These are phyloP conservation scores for Notothenia coriiceps DNA, from an alignment of 2,113 vertebrate species.

Conservation along the genomic window DNA sequence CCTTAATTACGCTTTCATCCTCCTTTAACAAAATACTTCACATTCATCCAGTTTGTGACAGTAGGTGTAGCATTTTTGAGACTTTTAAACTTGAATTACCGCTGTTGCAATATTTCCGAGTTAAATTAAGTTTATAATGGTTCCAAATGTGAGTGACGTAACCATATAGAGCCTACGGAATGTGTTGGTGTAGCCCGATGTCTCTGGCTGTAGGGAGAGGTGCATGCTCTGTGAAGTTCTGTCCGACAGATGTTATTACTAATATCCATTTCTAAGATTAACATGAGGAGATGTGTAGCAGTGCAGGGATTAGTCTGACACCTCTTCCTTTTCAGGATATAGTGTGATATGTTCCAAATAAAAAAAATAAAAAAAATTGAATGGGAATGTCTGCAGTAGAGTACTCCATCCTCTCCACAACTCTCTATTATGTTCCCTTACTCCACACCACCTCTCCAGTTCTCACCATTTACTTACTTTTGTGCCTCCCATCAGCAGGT, in stretches of 20 bases:
- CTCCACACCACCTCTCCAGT: slow-evolving; percentile 14
- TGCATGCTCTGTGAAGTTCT: not conserved
- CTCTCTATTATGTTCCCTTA: slow-evolving; percentile 33
- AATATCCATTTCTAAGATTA: not conserved
- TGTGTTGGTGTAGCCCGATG: not conserved
- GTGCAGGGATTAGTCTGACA: slow-evolving; percentile 28
- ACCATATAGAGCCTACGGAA: not conserved
- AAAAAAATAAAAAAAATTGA: slow-evolving; percentile 9
- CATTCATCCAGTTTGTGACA: too few relatives aligned
- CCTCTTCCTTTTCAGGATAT: slow-evolving; percentile 4
- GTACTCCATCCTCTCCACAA: not conserved
- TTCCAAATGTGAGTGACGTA: not conserved
- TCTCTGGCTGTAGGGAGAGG: not conserved
- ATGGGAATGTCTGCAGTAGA: slow-evolving; percentile 18
- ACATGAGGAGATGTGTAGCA: not conserved
- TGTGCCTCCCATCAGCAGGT: slow-evolving; percentile 49
- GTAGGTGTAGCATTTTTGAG: too few relatives aligned
- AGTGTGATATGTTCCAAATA: slow-evolving; percentile 7
- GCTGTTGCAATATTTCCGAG: not conserved
- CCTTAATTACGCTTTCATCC: too few relatives aligned
- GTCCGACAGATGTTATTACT: slow-evolving; percentile 1
- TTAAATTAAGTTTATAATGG: not conserved
- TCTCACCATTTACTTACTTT: slow-evolving; percentile 28
- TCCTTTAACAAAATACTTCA: too few relatives aligned
- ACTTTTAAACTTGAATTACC: too few relatives aligned